Evolutionary conservation across 2,113 vertebrate genomes (phyloP), one percentile per base, ranked within the genome.

Genomic region (Collichthys lucidus): DNA sequence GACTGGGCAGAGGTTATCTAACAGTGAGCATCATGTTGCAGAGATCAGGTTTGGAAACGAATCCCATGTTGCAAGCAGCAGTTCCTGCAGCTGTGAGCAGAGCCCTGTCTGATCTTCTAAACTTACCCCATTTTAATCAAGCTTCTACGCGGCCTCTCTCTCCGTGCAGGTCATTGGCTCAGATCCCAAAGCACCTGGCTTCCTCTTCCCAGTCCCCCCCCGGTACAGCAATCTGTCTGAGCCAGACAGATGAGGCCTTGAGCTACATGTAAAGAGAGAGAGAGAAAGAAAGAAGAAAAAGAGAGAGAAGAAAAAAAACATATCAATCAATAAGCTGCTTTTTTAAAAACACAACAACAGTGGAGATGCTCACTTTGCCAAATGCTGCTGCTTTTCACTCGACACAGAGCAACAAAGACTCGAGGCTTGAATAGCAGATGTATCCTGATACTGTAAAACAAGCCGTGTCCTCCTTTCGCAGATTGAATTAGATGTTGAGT

Each of bases 111-210:
- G 57, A 68, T 80, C 82, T 67, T 76, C 87, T 89, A 82, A 86
- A 93, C 94, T 85, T 87, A 95, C 94, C 94, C 94, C 94, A 94
- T 94, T 91, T 90, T 94, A 92, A 91, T 91, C 82, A 89, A 82
- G 70, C 80, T 74, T 88, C 61, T 57, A 16, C 56, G 65, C 63
- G 7, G 75, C 67, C 82, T 52, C 78, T 47, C 83, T 89, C 62
- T 74, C 75, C 82, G 68, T 66, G 52, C 82, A 77, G 69, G 87
- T 93, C 92, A 84, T 71, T 78, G 91, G 90, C 88, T 91, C 77
- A 12, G 69, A 74, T 90, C 83, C 90, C 87, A 69, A 57, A 85
- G 83, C 4, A 57, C 65, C 82, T 12, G 1, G n/a, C 69, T 12
- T 84, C 85, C 69, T 87, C 83, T 40, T 66, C 75, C 62, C 63